Percentiles rank a stretch among this genome's conserved stretches.
Evolutionary conservation across 2,888 invertebrate genomes (phyloP).

Genomic region (Anthrax anthrax): DNA sequence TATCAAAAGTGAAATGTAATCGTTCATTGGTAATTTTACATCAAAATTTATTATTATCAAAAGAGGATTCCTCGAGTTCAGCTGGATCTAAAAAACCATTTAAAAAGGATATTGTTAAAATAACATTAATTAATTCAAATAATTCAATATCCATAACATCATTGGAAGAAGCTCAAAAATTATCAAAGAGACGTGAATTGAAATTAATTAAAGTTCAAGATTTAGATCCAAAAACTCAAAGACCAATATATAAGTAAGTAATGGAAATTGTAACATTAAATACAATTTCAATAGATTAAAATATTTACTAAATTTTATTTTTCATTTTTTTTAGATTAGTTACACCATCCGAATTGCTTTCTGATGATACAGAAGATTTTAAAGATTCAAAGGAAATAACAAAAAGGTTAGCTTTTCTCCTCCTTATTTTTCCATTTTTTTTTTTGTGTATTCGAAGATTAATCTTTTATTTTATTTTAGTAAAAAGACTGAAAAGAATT

Average conservation of each 20-base stretch:
- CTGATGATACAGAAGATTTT: constrained; percentile 35
- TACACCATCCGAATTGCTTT: constrained; percentile 48
- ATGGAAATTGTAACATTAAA: too few species aligned
- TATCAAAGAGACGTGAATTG: constrained; percentile 51
- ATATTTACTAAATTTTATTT: background rate
- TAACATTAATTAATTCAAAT: constrained; percentile 49
- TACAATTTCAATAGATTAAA: background rate
- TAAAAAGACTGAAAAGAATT: constrained; percentile 47
- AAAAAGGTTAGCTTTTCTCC: background rate
- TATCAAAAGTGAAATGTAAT: too few species aligned
- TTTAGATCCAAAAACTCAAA: constrained; percentile 48
- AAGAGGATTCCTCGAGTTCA: background rate
- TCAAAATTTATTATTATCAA: background rate
- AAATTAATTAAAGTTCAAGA: constrained; percentile 55
- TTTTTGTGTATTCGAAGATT: background rate
- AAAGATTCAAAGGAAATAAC: background rate
- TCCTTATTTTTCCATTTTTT: background rate
- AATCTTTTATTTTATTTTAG: background rate
- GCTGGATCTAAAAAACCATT: background rate
- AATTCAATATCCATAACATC: constrained; percentile 44
- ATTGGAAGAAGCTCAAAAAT: constrained; percentile 51
- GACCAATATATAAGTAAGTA: constrained; percentile 48
- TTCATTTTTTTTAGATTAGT: constrained; percentile 37
- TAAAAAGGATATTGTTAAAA: constrained; percentile 29
- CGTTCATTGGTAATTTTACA: background rate